These are phyloP conservation scores for Dioctria linearis DNA, from an alignment of 2,888 invertebrate genomes.

Conservation along the genomic window DNA sequence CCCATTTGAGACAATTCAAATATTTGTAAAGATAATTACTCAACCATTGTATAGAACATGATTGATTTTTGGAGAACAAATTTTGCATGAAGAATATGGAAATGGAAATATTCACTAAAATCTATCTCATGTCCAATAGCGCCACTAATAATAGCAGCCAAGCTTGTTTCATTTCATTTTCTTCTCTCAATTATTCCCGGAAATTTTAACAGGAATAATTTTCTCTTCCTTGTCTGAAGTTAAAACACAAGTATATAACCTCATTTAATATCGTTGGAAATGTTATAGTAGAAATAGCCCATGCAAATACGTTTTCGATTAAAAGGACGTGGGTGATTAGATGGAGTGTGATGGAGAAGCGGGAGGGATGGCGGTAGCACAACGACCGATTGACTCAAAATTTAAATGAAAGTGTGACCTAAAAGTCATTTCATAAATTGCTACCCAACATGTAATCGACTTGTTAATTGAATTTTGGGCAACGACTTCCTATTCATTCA, in stretches of 20 bases:
- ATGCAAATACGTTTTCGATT: too few relatives aligned
- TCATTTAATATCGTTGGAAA: not conserved
- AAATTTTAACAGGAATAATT: not conserved
- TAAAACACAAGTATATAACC: not conserved
- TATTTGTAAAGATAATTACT: conserved; percentile 44
- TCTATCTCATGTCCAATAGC: not conserved
- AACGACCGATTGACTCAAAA: conserved; percentile 17
- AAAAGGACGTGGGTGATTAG: too few relatives aligned
- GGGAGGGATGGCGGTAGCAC: not conserved
- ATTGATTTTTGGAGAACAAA: conserved; percentile 32
- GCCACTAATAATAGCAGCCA: too few relatives aligned
- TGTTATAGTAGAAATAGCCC: too few relatives aligned
- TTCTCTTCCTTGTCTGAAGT: not conserved
- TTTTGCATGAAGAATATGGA: not conserved
- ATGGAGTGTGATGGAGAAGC: not conserved
- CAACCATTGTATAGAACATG: conserved; percentile 17
- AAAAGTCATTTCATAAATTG: conserved; percentile 44
- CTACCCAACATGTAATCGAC: conserved; percentile 28
- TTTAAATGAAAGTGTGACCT: conserved; percentile 25
- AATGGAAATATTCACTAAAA: conserved; percentile 11
- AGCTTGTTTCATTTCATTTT: too few relatives aligned
- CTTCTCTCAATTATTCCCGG: not conserved
- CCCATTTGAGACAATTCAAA: conserved; percentile 29
- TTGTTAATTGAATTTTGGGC: conserved; percentile 44
- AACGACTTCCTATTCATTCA: conserved; percentile 46